Conservation (phyloP, 2,888 invertebrate genomes). For the Amphimallon solstitiale region DNA sequence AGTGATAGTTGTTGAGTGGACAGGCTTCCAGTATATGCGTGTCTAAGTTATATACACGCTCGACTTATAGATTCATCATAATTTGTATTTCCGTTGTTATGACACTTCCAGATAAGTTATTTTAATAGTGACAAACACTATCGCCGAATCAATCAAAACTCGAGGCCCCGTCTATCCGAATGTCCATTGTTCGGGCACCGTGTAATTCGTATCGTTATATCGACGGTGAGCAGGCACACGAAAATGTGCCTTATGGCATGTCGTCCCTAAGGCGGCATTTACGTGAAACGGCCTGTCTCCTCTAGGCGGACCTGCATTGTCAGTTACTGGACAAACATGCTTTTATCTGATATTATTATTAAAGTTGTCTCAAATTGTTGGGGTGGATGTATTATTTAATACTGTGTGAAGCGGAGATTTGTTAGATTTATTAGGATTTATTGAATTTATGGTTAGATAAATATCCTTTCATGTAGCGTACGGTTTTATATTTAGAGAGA, state of each 20-base stretch:
- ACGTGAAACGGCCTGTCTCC: slow-evolving; percentile 9
- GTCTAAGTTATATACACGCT: slow-evolving; percentile 1
- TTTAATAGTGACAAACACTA: slow-evolving; percentile 54
- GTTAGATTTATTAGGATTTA: slow-evolving; percentile 1
- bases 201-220: slow-evolving; percentile 37
- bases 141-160: slow-evolving; percentile 41
- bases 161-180: slow-evolving; percentile 7
- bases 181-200: slow-evolving; percentile 34
- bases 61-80: slow-evolving; percentile 47
- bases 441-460: neutral
- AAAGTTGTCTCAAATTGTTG: slow-evolving; percentile 35
- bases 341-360: slow-evolving; percentile 44
- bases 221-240: neutral
- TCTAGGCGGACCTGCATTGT: slow-evolving; percentile 41
- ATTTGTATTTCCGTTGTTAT: slow-evolving; percentile 53
- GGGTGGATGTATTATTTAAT: slow-evolving; percentile 13
- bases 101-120: slow-evolving; percentile 49
- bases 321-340: slow-evolving; percentile 44
- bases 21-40: slow-evolving; percentile 4
- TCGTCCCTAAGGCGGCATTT: neutral
- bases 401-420: neutral
- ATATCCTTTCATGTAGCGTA: too few species aligned
- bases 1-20: slow-evolving; percentile 30
- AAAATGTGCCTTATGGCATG: slow-evolving; percentile 1
- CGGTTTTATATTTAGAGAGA: too few species aligned